These are phyloP conservation scores for Parauchenoglanis punctatus DNA, from an alignment of 2,797 vertebrate species.

Conservation along the genomic window DNA sequence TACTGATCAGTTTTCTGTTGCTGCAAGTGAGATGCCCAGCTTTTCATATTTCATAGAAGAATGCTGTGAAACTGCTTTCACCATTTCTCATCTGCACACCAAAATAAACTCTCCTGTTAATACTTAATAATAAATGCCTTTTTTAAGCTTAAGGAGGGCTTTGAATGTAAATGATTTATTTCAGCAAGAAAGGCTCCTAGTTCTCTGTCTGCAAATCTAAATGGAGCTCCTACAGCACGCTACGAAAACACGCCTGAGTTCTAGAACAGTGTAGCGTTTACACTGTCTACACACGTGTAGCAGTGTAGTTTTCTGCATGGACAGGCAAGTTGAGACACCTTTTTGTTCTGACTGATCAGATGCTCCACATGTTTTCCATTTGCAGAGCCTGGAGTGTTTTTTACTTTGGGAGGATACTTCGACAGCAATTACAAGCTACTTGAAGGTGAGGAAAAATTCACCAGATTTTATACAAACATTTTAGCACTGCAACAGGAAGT, in stretches of 20 bases:
- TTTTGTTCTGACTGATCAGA: neutral
- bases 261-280: neutral
- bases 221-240: neutral
- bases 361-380: neutral
- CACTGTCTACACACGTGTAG: too few relatives aligned
- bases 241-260: neutral
- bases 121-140: neutral
- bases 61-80: neutral
- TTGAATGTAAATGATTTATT: neutral
- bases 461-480: neutral
- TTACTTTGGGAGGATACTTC: neutral
- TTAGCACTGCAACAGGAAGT: neutral
- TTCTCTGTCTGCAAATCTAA: neutral
- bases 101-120: neutral
- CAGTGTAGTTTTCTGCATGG: too few relatives aligned
- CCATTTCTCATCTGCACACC: neutral
- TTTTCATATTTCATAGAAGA: neutral
- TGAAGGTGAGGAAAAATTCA: neutral
- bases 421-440: neutral
- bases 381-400: neutral
- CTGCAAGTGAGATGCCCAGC: neutral
- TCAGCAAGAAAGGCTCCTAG: neutral
- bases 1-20: neutral
- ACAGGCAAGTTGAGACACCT: neutral
- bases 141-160: neutral